Conservation (phyloP, 2,797 vertebrate species). For the Aeoliscus strigatus region DNA sequence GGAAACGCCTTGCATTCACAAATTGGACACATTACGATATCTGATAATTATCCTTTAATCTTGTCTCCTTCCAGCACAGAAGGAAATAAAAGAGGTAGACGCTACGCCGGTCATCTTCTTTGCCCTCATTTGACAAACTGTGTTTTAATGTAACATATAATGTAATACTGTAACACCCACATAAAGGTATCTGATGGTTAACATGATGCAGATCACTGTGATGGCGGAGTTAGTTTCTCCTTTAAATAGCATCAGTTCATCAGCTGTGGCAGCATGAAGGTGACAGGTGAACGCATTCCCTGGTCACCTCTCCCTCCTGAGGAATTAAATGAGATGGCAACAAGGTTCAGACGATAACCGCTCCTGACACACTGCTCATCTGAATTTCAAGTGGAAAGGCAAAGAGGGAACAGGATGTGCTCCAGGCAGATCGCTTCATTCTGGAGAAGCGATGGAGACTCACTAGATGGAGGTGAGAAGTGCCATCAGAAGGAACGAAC, state of each 20-base stretch:
- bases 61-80: no score
- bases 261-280: constrained; percentile 15
- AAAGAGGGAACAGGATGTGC: constrained; percentile 46
- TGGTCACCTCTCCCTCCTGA: constrained; percentile 9
- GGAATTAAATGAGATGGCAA: constrained; percentile 39
- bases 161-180: no score
- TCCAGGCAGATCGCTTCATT: constrained; percentile 24
- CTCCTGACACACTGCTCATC: constrained; percentile 58
- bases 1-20: no score
- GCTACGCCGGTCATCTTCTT: no score
- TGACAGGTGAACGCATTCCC: constrained; percentile 28
- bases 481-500: constrained; percentile 4
- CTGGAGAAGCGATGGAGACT: constrained; percentile 21
- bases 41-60: no score
- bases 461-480: constrained; percentile 29
- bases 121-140: no score
- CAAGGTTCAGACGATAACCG: constrained; percentile 52
- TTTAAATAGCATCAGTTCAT: not conserved
- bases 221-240: no score
- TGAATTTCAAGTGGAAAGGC: constrained; percentile 60
- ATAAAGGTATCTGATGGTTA: no score
- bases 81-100: no score
- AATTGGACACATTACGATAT: no score
- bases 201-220: no score
- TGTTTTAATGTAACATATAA: no score